Percentiles rank a stretch among this genome's conserved stretches.
These are phyloP conservation scores for Sakesphorus luctuosus DNA, from an alignment of 2,113 vertebrate species.

Conservation along the genomic window DNA sequence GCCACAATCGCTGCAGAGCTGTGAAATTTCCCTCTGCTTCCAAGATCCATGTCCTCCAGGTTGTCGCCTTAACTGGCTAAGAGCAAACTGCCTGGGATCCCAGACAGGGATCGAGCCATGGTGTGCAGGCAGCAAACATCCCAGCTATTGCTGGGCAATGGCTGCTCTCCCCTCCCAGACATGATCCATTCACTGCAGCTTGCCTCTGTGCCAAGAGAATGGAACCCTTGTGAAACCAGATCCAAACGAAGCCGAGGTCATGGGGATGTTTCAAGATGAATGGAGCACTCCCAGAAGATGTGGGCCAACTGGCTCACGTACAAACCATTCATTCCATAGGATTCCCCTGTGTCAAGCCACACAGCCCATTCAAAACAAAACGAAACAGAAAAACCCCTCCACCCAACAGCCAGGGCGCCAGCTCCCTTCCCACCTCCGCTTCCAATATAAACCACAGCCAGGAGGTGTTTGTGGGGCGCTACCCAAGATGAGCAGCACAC, in stretches of 20 bases:
- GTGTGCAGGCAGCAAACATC: not conserved
- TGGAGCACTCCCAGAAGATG: conserved; percentile 63
- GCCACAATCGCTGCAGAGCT: not conserved
- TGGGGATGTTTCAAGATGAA: conserved; percentile 64
- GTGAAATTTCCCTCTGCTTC: not conserved
- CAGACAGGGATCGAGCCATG: not conserved
- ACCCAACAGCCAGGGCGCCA: not conserved
- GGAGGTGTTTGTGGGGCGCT: not conserved
- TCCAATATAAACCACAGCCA: not conserved
- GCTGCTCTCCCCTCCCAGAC: conserved; percentile 43
- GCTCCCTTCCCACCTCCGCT: not conserved
- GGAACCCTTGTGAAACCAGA: conserved; percentile 68
- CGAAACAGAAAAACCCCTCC: conserved; percentile 24
- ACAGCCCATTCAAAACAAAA: conserved; percentile 55
- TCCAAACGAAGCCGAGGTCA: conserved; percentile 56
- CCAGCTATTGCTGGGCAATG: conserved; percentile 17
- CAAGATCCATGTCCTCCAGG: rapidly evolving
- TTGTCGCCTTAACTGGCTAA: not conserved
- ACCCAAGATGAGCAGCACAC: not conserved
- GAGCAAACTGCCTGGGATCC: not conserved
- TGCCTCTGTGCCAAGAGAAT: conserved; percentile 1
- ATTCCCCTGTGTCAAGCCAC: conserved; percentile 50
- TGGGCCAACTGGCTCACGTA: conserved; percentile 58
- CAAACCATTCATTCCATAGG: conserved; percentile 70
- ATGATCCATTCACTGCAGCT: conserved; percentile 19